Conservation (phyloP, 2,113 vertebrate species). For the Cavia porcellus region DNA sequence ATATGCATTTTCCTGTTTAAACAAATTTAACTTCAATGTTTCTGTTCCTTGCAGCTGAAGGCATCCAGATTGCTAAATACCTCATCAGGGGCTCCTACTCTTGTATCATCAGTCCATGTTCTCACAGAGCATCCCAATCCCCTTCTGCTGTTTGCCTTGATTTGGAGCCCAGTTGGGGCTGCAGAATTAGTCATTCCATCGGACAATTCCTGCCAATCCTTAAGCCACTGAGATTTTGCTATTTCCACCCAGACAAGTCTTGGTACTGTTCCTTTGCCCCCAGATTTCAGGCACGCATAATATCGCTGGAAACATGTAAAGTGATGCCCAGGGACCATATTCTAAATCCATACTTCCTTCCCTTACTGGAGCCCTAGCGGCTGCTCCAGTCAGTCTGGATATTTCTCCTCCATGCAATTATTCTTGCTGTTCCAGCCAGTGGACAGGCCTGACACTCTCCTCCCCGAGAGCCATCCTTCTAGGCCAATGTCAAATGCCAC, state of each 20-base stretch:
- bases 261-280: neutral
- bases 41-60: neutral
- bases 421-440: neutral
- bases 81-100: neutral
- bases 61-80: neutral
- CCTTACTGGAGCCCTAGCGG: neutral
- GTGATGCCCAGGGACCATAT: neutral
- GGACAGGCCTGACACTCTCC: neutral
- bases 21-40: neutral
- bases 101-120: neutral
- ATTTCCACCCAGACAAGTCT: neutral
- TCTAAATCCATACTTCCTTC: neutral
- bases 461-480: neutral
- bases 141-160: neutral
- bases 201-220: neutral
- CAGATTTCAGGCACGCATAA: neutral
- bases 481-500: neutral
- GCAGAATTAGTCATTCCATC: neutral
- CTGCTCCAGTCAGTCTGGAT: slow-evolving; percentile 23
- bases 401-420: neutral
- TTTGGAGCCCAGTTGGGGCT: neutral
- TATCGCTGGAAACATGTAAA: neutral
- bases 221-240: neutral
- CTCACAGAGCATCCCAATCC: neutral
- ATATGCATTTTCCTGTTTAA: neutral